Evolutionary conservation across 2,797 vertebrate genomes (phyloP).

Genomic region (Pachyuromys duprasi): DNA sequence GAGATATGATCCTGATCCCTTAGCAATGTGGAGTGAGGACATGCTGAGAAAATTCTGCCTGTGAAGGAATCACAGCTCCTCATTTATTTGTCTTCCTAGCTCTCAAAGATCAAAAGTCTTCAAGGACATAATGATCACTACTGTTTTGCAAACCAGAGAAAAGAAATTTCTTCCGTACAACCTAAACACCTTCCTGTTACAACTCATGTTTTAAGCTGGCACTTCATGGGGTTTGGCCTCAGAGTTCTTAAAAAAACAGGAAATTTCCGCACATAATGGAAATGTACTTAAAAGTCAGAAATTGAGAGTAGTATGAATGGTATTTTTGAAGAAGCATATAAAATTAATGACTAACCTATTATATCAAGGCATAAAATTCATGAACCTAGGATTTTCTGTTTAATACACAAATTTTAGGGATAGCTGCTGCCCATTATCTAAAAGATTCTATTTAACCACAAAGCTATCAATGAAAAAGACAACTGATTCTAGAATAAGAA

Average conservation of each 20-base stretch:
- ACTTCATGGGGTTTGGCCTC: background rate
- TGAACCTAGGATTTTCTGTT: background rate
- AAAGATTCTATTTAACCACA: background rate
- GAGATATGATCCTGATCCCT: background rate
- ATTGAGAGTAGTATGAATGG: background rate
- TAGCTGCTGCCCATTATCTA: background rate
- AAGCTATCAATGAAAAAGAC: background rate
- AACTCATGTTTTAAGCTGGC: conserved; percentile 6
- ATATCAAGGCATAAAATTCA: background rate
- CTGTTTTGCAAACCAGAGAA: conserved; percentile 36
- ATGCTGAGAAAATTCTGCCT: background rate
- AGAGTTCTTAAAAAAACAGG: background rate
- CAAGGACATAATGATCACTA: background rate
- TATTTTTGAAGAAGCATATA: background rate
- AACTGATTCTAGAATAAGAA: background rate
- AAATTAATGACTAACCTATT: background rate
- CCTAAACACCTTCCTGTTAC: conserved; percentile 4
- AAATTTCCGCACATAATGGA: conserved; percentile 18
- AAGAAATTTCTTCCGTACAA: conserved; percentile 10
- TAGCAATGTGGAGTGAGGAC: background rate
- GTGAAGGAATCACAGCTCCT: background rate
- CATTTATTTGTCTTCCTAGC: background rate
- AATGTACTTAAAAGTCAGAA: background rate
- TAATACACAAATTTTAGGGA: background rate
- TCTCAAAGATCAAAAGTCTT: background rate